phyloP scores from a whole-genome alignment of 1,140 invertebrate genomes.

The Anastatus disparis region DNA sequence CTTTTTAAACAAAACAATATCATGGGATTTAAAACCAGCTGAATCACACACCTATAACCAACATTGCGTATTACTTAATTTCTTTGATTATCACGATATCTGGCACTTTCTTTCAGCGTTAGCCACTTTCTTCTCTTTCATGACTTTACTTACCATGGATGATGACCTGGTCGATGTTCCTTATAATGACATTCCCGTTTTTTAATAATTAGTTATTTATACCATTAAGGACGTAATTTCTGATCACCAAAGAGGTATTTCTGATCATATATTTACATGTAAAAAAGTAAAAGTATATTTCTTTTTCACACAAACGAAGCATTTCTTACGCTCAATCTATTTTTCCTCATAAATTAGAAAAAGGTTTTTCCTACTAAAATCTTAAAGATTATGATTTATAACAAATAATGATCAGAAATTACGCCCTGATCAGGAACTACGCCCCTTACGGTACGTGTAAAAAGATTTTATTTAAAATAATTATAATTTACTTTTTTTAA shows the following conservation, averaged over 20 bases:
- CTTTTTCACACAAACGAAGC: no score
- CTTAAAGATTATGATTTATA: no score
- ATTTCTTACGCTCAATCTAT: no score
- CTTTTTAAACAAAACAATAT: constrained; percentile 82
- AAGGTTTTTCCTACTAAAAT: no score
- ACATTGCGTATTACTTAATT: constrained; percentile 77
- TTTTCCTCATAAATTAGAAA: no score
- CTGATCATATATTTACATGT: no score
- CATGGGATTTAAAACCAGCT: constrained; percentile 84
- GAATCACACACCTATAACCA: constrained; percentile 81
- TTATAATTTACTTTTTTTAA: neutral
- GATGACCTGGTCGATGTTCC: constrained; percentile 77
- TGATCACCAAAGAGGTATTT: no score
- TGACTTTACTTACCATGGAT: constrained; percentile 82
- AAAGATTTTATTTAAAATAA: neutral
- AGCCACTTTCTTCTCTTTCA: constrained; percentile 89
- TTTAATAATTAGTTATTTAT: constrained; percentile 71
- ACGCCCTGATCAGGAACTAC: no score
- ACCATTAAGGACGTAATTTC: no score
- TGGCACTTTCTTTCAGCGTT: constrained; percentile 91
- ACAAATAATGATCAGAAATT: no score
- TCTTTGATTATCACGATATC: constrained; percentile 89
- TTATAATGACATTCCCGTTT: constrained; percentile 78
- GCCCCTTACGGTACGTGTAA: no score
- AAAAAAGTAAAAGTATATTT: no score